These are phyloP conservation scores for Tetranychus truncatus DNA, from an alignment of 2,888 invertebrate species.

Conservation along the genomic window DNA sequence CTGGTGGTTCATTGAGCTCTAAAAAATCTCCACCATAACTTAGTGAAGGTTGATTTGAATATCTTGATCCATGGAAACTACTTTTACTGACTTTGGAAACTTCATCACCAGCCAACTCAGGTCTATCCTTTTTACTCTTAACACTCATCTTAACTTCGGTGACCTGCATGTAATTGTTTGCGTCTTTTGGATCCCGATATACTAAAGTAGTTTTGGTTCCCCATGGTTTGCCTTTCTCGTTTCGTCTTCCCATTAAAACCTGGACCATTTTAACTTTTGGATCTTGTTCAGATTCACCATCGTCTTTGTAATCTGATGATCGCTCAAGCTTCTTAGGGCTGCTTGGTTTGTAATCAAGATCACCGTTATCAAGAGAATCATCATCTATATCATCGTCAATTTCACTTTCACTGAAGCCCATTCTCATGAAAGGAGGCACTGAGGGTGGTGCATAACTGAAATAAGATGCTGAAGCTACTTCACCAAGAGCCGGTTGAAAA, in stretches of 20 bases:
- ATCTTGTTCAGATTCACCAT: background rate
- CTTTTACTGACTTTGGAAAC: background rate
- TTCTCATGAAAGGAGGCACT: conserved; percentile 4
- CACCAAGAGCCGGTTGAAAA: background rate
- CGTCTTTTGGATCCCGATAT: conserved; percentile 15
- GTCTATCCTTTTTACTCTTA: background rate
- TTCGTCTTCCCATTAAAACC: conserved; percentile 9
- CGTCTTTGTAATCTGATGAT: background rate
- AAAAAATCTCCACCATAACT: background rate
- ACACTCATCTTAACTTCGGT: conserved; percentile 13
- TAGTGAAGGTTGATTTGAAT: background rate
- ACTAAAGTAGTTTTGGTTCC: conserved; percentile 12
- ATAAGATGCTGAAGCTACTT: background rate
- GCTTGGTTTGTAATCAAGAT: background rate
- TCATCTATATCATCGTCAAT: conserved; percentile 2
- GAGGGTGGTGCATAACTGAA: conserved; percentile 2
- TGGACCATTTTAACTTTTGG: background rate
- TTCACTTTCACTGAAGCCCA: background rate
- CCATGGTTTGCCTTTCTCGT: conserved; percentile 16
- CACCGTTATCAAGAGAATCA: background rate
- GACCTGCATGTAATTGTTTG: conserved; percentile 16
- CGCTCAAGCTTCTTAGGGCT: background rate
- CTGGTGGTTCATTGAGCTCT: background rate
- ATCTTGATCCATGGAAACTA: background rate
- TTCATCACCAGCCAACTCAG: background rate